Evolutionary conservation across 2,797 vertebrate genomes (phyloP).

Genomic region (Pseudopleuronectes americanus): DNA sequence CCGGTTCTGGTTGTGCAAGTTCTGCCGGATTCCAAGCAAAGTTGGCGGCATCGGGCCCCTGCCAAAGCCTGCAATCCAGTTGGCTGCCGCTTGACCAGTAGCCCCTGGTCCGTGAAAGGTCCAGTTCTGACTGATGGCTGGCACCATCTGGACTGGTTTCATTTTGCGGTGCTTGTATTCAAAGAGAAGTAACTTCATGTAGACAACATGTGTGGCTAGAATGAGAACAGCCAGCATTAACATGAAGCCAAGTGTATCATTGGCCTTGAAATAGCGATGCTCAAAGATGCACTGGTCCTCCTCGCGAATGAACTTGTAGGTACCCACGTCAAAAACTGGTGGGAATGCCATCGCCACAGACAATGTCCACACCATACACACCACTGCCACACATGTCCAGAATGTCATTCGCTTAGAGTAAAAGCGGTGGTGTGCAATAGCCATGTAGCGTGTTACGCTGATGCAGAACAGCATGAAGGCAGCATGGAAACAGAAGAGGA

Average conservation of each 20-base stretch:
- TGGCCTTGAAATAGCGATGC: conserved; percentile 93
- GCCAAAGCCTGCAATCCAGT: conserved; percentile 93
- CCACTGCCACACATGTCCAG: conserved; percentile 91
- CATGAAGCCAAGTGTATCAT: conserved; percentile 93
- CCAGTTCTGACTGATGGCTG: conserved; percentile 94
- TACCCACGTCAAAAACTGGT: conserved; percentile 91
- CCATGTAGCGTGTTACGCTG: conserved; percentile 92
- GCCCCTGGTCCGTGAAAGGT: conserved; percentile 93
- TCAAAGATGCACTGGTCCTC: conserved; percentile 95
- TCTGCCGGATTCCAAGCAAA: conserved; percentile 91
- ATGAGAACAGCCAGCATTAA: conserved; percentile 92
- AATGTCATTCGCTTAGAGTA: conserved; percentile 94
- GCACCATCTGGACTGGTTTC: conserved; percentile 93
- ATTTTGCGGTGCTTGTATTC: conserved; percentile 94
- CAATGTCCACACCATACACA: conserved; percentile 93
- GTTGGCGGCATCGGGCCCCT: conserved; percentile 92
- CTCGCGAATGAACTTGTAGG: conserved; percentile 92
- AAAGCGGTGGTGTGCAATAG: conserved; percentile 92
- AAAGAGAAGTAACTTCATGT: conserved; percentile 92
- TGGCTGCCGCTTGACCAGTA: conserved; percentile 92
- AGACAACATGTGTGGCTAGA: conserved; percentile 91
- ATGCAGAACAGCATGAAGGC: conserved; percentile 94
- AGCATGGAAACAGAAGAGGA: conserved; percentile 93
- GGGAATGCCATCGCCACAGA: conserved; percentile 94
- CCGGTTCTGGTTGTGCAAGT: conserved; percentile 90